Evolutionary conservation across 2,797 vertebrate species (phyloP), one percentile per base, ranked within the genome.

Genomic region (Sebastes hubbsi): DNA sequence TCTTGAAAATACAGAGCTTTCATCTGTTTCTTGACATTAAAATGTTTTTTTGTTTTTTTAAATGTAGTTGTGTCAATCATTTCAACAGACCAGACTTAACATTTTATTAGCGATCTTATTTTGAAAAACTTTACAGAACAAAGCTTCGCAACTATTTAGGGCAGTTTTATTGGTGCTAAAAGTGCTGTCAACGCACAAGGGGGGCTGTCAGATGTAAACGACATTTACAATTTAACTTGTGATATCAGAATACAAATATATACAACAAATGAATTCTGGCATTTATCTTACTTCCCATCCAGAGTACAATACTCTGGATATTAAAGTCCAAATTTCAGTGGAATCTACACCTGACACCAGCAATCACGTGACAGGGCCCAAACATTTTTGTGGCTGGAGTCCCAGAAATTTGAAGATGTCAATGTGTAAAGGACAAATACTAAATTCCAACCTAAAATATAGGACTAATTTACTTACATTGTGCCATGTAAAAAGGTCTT

Each of bases 221-320:
- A 87, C 60, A 78, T 46, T 5, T 76, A 87, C 62, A 85, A 34
- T 54, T 76, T 74, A 84, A 71, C 32, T 83, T 25, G 72, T 62
- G 59, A 83, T 86, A 82, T 80, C 65, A 81, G 81, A 90, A 87
- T 93, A 93, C 72, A 92, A 91, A 93, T 92, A 91, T 91, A 84
- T 86, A 92, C 86, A 94, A 85, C 75, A 74, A 78, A 84, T 81
- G 9, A 9, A 49, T 70, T 79, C 36, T 72, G 46, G 73, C 61
- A 77, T 76, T 65, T 81, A 42, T 72, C 69, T 63, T 72, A 8
- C 69, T 55, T 78, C 66, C 59, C 24, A 24, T 70, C 52, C 67
- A 74, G 60, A 46, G 46, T 36, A 55, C 60, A 60, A 49, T 71
- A 42, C 32, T 46, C 13, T 65, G 25, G 52, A 73, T 56, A 67